A percentile compares a stretch with the other conserved stretches of the same genome.
Conservation (phyloP, 2,797 vertebrate species). For the Chaetodon trifasciatus region DNA sequence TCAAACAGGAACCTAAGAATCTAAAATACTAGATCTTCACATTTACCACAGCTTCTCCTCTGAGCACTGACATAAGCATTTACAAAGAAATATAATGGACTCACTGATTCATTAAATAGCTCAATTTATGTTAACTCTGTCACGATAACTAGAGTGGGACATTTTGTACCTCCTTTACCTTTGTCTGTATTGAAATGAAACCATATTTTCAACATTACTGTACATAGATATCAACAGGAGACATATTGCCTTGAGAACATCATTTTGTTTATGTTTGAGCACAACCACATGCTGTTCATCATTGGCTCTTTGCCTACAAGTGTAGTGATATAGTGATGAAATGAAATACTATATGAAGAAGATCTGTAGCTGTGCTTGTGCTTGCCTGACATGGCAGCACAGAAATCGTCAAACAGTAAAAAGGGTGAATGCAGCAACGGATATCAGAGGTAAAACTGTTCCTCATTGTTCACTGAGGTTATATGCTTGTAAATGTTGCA, state of each 20-base stretch:
- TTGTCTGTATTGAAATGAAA: neutral
- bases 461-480: slow-evolving; percentile 30
- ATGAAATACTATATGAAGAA: slow-evolving; percentile 11
- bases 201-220: neutral
- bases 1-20: neutral
- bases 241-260: neutral
- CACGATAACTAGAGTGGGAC: no score
- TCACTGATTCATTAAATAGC: no score
- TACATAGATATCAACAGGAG: neutral
- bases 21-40: slow-evolving; percentile 10
- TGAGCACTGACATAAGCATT: neutral
- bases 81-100: no score
- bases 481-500: slow-evolving; percentile 41
- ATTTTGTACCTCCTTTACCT: neutral
- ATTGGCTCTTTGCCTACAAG: slow-evolving; percentile 21
- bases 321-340: slow-evolving; percentile 13
- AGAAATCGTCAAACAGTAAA: neutral
- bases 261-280: neutral
- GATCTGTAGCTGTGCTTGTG: neutral
- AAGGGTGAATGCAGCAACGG: neutral
- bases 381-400: slow-evolving; percentile 7
- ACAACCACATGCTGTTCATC: slow-evolving; percentile 28
- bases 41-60: slow-evolving; percentile 16
- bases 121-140: no score
- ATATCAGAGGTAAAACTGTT: slow-evolving; percentile 13